A percentile compares a stretch with the other conserved stretches of the same genome.
Evolutionary conservation across 2,797 vertebrate species (phyloP).

Genomic region (Neoniphon sammara): DNA sequence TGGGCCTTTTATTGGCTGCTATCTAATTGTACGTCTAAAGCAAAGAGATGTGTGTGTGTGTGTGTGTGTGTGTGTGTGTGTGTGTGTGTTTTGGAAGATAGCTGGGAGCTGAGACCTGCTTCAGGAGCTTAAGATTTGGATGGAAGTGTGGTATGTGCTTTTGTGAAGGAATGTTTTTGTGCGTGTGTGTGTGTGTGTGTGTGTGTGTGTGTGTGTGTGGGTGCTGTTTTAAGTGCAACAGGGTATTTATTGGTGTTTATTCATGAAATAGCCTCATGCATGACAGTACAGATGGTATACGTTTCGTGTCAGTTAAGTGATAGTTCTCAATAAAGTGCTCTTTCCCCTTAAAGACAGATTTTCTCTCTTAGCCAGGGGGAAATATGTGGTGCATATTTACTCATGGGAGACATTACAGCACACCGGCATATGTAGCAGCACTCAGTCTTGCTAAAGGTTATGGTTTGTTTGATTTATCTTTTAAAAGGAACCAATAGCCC

Average conservation of each 20-base stretch:
- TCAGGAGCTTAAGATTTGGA: not conserved
- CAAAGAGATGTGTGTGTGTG: constrained; percentile 11
- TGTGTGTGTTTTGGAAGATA: constrained; percentile 11
- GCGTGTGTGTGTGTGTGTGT: not conserved
- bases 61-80: constrained; percentile 10
- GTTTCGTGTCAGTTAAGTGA: constrained; percentile 73
- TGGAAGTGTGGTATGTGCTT: not conserved
- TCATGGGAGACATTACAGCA: constrained; percentile 68
- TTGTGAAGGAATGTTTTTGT: constrained; percentile 21
- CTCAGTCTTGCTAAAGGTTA: constrained; percentile 36
- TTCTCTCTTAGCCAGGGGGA: constrained; percentile 56
- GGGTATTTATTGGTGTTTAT: constrained; percentile 38
- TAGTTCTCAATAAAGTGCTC: constrained; percentile 37
- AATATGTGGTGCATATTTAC: constrained; percentile 48
- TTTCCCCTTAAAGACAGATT: constrained; percentile 9
- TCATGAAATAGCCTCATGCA: constrained; percentile 8
- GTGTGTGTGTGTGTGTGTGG: not conserved
- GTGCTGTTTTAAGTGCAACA: constrained; percentile 14
- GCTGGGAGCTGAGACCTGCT: not conserved
- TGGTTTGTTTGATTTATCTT: constrained; percentile 48
- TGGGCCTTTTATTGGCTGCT: constrained; percentile 15
- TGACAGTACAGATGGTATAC: constrained; percentile 73
- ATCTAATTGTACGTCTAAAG: constrained; percentile 24
- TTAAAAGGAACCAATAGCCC: constrained; percentile 28
- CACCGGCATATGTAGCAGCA: constrained; percentile 25